Conservation (phyloP, 2,797 vertebrate species). For the Carcharodon carcharias region DNA sequence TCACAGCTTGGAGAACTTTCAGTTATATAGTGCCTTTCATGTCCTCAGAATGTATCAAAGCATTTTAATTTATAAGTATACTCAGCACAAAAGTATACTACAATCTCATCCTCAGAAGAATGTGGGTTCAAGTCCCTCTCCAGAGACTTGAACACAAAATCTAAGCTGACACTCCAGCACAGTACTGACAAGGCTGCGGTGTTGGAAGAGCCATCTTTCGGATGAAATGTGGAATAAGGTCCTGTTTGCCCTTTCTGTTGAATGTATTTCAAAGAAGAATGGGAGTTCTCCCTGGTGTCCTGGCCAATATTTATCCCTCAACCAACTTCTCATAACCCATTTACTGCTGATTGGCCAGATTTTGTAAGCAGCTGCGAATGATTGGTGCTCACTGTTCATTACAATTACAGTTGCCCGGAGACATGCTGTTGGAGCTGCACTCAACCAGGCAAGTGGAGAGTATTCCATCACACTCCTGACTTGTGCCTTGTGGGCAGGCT, state of each 20-base stretch:
- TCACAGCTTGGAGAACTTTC: background rate
- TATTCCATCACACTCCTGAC: too few relatives aligned
- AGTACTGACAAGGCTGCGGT: background rate
- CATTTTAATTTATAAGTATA: background rate
- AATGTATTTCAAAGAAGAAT: background rate
- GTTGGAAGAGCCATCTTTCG: background rate
- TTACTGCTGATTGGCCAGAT: background rate
- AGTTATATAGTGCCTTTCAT: background rate
- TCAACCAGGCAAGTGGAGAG: too few relatives aligned
- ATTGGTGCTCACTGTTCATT: background rate
- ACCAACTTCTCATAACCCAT: background rate
- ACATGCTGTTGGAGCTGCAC: too few relatives aligned
- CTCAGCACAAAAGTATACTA: background rate
- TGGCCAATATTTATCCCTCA: background rate
- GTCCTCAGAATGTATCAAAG: background rate
- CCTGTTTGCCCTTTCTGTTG: background rate
- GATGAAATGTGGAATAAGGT: background rate
- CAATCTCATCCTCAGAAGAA: background rate
- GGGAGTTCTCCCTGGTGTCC: background rate
- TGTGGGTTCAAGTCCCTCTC: background rate
- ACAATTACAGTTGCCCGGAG: too few relatives aligned
- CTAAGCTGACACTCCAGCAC: background rate
- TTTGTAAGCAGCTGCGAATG: background rate
- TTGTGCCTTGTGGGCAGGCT: too few relatives aligned
- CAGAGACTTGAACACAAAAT: background rate